These are phyloP conservation scores for Limosa lapponica DNA, from an alignment of 2,797 vertebrate genomes.

Conservation along the genomic window DNA sequence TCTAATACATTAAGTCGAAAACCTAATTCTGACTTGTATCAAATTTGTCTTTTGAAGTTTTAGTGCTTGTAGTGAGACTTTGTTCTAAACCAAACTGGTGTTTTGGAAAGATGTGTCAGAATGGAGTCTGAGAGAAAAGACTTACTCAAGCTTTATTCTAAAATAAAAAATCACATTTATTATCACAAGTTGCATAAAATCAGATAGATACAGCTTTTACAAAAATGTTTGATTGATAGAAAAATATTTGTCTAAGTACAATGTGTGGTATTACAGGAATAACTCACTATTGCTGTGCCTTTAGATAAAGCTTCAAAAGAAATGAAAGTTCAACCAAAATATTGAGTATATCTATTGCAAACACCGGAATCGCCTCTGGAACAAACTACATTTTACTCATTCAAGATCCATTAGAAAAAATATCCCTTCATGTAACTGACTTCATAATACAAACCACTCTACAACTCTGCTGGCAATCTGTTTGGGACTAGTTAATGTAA, in stretches of 20 bases:
- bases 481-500: background rate
- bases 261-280: slow-evolving; percentile 69
- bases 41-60: background rate
- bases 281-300: slow-evolving; percentile 76
- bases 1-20: background rate
- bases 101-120: background rate
- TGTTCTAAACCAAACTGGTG: background rate
- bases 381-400: slow-evolving; percentile 35
- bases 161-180: slow-evolving; percentile 84
- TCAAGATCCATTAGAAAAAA: slow-evolving; percentile 54
- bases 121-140: background rate
- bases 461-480: background rate
- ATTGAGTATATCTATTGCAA: slow-evolving; percentile 57
- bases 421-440: background rate
- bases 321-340: slow-evolving; percentile 62
- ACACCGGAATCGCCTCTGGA: slow-evolving; percentile 18
- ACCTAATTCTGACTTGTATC: background rate
- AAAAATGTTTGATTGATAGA: slow-evolving; percentile 78
- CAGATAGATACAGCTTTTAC: slow-evolving; percentile 79
- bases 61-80: background rate
- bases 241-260: slow-evolving; percentile 79
- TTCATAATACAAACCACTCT: slow-evolving; percentile 20
- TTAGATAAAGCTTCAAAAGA: slow-evolving; percentile 79
- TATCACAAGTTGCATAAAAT: slow-evolving; percentile 84
- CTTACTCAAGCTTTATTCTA: slow-evolving; percentile 73